These are phyloP conservation scores for Chaetops frenatus DNA, from an alignment of 2,113 vertebrate genomes.

Conservation along the genomic window DNA sequence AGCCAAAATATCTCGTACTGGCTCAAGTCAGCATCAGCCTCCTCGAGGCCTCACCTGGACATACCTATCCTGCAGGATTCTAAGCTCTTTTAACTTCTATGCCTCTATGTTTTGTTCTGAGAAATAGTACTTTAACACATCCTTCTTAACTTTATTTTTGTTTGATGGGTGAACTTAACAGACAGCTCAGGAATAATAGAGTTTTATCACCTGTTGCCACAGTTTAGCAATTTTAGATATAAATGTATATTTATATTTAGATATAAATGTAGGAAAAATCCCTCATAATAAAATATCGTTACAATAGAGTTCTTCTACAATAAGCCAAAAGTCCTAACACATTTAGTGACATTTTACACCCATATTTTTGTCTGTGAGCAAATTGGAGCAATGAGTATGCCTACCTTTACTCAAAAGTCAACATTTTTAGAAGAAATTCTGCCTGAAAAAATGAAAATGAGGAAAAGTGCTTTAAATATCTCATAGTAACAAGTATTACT, in stretches of 20 bases:
- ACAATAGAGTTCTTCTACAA: neutral
- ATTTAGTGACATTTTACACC: neutral
- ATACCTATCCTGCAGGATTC: fast-evolving
- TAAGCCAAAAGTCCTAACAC: neutral
- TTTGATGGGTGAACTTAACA: neutral
- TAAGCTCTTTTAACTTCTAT: neutral
- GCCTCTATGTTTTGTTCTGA: neutral
- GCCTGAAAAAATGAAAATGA: neutral
- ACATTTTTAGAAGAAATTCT: neutral
- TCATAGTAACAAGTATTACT: neutral
- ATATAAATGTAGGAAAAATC: neutral
- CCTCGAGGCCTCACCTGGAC: neutral
- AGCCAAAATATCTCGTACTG: neutral
- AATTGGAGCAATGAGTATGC: neutral
- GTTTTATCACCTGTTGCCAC: neutral
- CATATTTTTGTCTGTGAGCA: neutral
- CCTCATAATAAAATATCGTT: neutral
- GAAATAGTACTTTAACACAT: neutral
- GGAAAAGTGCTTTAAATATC: neutral
- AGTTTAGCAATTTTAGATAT: neutral
- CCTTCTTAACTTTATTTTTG: neutral
- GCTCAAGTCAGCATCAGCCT: neutral
- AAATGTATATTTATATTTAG: no score
- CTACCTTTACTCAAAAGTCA: neutral
- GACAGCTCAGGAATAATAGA: neutral